Percentiles rank a stretch among this genome's conserved stretches.
phyloP scores from a whole-genome alignment of 2,888 invertebrate genomes.

The Pocota personata region DNA sequence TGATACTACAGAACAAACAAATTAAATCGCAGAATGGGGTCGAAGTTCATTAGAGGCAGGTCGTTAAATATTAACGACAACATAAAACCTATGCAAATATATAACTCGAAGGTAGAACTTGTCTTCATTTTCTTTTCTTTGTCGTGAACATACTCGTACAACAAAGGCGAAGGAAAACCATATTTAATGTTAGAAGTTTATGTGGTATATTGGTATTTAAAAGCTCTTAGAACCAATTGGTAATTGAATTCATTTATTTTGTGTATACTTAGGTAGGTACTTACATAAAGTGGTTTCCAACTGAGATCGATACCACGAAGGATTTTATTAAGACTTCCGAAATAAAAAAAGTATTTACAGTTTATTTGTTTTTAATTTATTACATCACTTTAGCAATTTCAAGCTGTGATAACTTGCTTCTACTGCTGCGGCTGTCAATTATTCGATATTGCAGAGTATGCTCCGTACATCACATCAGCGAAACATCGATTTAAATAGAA shows the following conservation, averaged over 20 bases:
- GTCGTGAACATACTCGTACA: background rate
- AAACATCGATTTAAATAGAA: too few species aligned
- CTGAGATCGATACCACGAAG: too few species aligned
- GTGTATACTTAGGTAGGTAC: background rate
- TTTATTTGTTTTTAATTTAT: too few species aligned
- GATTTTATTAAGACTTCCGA: too few species aligned
- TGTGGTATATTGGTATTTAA: background rate
- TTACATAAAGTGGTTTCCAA: background rate
- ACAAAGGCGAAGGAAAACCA: background rate
- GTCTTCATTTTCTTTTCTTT: background rate
- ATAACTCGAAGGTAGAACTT: background rate
- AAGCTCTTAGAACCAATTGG: background rate
- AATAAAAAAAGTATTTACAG: too few species aligned
- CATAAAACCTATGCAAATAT: constrained; percentile 5
- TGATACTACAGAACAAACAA: background rate
- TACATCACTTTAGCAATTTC: too few species aligned
- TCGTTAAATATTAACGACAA: constrained; percentile 25
- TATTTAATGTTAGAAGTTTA: background rate
- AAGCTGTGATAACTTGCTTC: too few species aligned
- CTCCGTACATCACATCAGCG: too few species aligned
- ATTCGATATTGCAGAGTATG: too few species aligned
- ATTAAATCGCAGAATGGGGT: constrained; percentile 9
- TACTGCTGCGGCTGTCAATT: too few species aligned
- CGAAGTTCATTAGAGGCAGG: constrained; percentile 19
- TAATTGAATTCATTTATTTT: background rate